These are phyloP conservation scores for Sceloporus tristichus DNA, from an alignment of 2,113 vertebrate species.

Conservation along the genomic window DNA sequence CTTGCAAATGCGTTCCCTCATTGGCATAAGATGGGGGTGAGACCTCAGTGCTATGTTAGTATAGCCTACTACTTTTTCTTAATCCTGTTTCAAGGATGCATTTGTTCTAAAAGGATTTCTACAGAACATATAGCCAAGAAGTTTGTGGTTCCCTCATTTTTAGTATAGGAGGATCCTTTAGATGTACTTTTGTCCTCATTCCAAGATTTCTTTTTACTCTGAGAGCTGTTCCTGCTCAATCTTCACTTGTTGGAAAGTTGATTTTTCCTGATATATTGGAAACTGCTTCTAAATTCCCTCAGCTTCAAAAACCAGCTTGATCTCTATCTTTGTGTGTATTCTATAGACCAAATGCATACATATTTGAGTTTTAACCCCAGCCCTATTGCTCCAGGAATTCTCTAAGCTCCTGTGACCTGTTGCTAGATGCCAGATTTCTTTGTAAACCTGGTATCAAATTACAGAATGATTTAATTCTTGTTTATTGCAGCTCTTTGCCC, in stretches of 20 bases:
- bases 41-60: background rate
- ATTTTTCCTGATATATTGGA: background rate
- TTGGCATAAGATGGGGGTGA: conserved; percentile 8
- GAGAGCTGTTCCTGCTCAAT: background rate
- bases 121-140: background rate
- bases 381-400: background rate
- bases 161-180: background rate
- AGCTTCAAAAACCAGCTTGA: background rate
- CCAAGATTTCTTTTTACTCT: background rate
- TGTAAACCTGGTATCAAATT: background rate
- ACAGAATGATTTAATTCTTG: background rate
- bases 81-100: background rate
- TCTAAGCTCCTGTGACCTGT: background rate
- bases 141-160: background rate
- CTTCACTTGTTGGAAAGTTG: background rate
- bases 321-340: background rate
- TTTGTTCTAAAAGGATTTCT: background rate
- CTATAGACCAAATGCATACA: background rate
- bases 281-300: background rate
- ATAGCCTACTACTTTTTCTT: background rate
- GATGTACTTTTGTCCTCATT: background rate
- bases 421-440: background rate
- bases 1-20: conserved; percentile 10
- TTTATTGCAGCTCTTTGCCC: background rate
- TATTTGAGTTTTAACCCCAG: background rate